Base-by-base conservation (phyloP, 2,888 invertebrate genomes). In the Agrotis segetum region DNA sequence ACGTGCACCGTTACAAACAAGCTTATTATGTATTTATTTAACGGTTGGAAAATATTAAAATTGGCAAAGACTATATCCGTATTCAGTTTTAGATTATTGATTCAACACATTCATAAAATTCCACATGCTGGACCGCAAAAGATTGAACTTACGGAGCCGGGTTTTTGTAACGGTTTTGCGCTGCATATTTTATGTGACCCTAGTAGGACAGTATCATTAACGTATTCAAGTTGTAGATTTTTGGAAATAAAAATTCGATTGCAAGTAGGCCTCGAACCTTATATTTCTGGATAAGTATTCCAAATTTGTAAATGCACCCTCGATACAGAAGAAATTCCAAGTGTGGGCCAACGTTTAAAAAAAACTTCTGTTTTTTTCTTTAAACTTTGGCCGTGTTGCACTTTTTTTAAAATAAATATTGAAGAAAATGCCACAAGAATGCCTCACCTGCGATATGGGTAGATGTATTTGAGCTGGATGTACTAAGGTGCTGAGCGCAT, bases 381-480 rank as follows among this genome's bases (percentile, higher is more conserved):
- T 40, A 40, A 40, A 7, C 9, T 40, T 40, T 40, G 40, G 40
- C 11, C 40, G 14, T 46, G 16, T 46, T 46, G 4, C 16, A 4
- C 16, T 46, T 46, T 16, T 46, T 14, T 46, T 46, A 1, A 4
- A 46, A 46, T 46, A 19, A 29, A 16, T 1, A 16, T 16, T 7
- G 40, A 19, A 11, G 19, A 63, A 58, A 58, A 52, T 50, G 65
- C 50, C 50, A 56, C 9, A 61, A 46, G 63, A 56, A n/a, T 63
- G 24, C 55, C 85, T 87, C 75, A 96, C 96, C 91, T 96, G 96
- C 49, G 96, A 95, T 59, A 96, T 86, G 2, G 96, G 96, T 21
- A 96, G 88, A 85, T 96, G 96, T 85, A 96, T 92, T 84, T 96
- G 96, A 71, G 96, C 94, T 60, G 96, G 96, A 85, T 96, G 96